Conservation (phyloP, 1,140 invertebrate genomes). For the Bombus superbus region DNA sequence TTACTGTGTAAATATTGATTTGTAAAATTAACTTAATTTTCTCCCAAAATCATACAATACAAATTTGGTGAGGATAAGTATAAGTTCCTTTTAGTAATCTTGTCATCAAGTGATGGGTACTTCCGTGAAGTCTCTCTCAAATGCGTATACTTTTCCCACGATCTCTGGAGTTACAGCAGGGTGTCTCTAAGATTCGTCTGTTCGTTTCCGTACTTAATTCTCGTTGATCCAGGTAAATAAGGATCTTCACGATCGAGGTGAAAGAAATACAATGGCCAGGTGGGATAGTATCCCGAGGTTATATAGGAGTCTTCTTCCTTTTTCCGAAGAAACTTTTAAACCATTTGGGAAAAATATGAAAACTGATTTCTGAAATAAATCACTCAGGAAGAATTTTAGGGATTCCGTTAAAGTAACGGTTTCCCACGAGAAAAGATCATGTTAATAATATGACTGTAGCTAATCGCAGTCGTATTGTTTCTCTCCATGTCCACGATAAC, state of each 20-base stretch:
- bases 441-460: no score
- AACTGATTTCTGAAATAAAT: constrained; percentile 60
- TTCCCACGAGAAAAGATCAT: background rate
- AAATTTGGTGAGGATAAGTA: background rate
- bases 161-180: constrained; percentile 32
- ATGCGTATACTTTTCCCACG: constrained; percentile 58
- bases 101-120: constrained; percentile 8
- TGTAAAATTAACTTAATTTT: background rate
- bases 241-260: constrained; percentile 36
- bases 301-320: constrained; percentile 4
- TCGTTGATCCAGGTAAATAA: constrained; percentile 60
- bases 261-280: constrained; percentile 51
- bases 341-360: constrained; percentile 16
- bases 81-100: background rate
- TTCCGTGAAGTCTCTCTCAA: constrained; percentile 32
- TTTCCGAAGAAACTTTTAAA: constrained; percentile 24
- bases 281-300: constrained; percentile 44
- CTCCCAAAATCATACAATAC: background rate
- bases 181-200: constrained; percentile 25
- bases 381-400: constrained; percentile 7
- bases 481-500: no score
- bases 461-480: no score
- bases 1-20: no score
- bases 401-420: constrained; percentile 33
- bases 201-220: constrained; percentile 57